These are phyloP conservation scores for Chrysemys picta DNA, from an alignment of 2,113 vertebrate species.

Conservation along the genomic window DNA sequence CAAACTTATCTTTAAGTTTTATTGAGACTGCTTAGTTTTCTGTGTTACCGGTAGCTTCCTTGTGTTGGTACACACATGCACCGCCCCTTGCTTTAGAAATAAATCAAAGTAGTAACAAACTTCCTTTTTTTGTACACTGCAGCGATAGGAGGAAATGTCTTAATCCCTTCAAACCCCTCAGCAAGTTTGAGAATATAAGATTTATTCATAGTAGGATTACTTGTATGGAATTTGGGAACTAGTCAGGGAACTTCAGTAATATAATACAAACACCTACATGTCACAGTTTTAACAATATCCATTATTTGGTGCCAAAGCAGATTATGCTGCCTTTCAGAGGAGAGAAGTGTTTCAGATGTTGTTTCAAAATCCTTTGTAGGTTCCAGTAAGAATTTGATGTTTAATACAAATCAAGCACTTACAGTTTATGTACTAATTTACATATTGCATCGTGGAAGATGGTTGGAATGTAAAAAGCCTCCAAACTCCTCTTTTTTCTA, in stretches of 20 bases:
- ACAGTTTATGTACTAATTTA: neutral
- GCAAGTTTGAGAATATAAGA: neutral
- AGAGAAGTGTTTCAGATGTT: neutral
- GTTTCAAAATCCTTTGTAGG: neutral
- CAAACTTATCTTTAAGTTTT: neutral
- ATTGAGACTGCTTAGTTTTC: neutral
- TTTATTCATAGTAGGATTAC: constrained; percentile 26
- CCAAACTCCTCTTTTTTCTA: neutral
- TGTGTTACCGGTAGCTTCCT: neutral
- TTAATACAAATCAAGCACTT: neutral
- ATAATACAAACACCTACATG: neutral
- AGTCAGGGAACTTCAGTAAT: neutral
- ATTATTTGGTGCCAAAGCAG: neutral
- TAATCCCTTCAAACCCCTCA: constrained; percentile 23
- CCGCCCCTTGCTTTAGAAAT: neutral
- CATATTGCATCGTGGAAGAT: neutral
- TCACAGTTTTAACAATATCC: neutral
- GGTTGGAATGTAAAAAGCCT: neutral
- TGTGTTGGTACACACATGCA: neutral
- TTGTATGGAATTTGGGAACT: constrained; percentile 15
- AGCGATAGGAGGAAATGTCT: constrained; percentile 19
- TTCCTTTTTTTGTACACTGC: neutral
- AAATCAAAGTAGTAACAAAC: neutral
- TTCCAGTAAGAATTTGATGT: neutral
- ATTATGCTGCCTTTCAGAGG: neutral